phyloP scores from a whole-genome alignment of 2,888 invertebrate species.

The Horisme vitalbata region DNA sequence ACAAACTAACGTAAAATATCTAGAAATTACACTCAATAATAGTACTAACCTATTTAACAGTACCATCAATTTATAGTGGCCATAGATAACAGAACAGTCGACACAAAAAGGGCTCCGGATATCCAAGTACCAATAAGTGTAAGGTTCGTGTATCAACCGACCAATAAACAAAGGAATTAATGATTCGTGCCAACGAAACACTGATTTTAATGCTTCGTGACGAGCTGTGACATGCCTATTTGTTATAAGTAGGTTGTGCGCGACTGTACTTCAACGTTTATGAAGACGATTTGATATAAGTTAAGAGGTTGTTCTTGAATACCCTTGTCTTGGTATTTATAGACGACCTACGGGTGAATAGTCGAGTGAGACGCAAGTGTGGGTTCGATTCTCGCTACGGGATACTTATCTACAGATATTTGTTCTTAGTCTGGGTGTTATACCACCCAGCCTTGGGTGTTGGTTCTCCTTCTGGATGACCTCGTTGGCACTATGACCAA shows the following conservation, averaged over 20 bases:
- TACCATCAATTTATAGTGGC: slow-evolving; percentile 12
- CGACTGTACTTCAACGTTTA: slow-evolving; percentile 35
- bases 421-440: no score
- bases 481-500: no score
- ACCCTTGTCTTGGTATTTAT: no score
- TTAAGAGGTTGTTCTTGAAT: slow-evolving; percentile 1
- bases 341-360: no score
- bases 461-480: no score
- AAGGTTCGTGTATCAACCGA: slow-evolving; percentile 57
- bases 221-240: slow-evolving; percentile 60
- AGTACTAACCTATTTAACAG: no score
- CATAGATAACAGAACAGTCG: slow-evolving; percentile 18
- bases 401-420: no score
- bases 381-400: no score
- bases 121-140: slow-evolving; percentile 39
- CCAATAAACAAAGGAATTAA: slow-evolving; percentile 73
- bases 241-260: slow-evolving; percentile 42
- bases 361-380: no score
- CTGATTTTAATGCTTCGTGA: slow-evolving; percentile 76
- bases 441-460: no score
- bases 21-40: no score
- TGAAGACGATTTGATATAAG: slow-evolving; percentile 15
- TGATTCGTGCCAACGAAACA: slow-evolving; percentile 71
- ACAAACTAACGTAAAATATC: no score
- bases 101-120: slow-evolving; percentile 19